Evolutionary conservation across 2,113 vertebrate genomes (phyloP).

Genomic region (Alces alces): DNA sequence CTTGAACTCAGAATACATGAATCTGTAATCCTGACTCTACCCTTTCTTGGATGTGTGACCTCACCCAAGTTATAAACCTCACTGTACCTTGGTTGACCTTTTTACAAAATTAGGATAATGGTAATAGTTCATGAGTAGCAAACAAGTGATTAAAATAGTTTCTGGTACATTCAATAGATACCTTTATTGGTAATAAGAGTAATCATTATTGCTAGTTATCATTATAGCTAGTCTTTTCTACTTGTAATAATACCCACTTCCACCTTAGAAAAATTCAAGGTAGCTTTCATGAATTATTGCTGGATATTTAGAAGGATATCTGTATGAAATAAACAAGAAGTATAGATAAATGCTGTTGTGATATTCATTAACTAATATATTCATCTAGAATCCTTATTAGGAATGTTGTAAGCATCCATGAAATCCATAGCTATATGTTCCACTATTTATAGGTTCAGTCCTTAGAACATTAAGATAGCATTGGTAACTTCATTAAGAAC

Average conservation of each 20-base stretch:
- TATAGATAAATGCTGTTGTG: not conserved
- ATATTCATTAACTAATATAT: not conserved
- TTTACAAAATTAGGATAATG: not conserved
- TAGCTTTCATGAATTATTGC: not conserved
- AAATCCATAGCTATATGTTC: slow-evolving; percentile 50
- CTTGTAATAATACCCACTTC: not conserved
- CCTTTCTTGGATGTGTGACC: not conserved
- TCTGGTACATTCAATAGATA: not conserved
- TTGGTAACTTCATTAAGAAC: slow-evolving; percentile 67
- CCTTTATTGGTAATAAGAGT: not conserved
- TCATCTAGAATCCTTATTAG: slow-evolving; percentile 58
- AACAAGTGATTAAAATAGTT: not conserved
- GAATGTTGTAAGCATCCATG: slow-evolving; percentile 54
- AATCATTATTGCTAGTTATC: not conserved
- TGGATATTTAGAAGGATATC: not conserved
- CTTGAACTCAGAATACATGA: not conserved
- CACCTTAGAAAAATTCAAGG: not conserved
- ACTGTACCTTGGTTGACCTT: not conserved
- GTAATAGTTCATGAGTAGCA: not conserved
- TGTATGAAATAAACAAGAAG: slow-evolving; percentile 29
- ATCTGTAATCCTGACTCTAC: not conserved
- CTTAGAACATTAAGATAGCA: slow-evolving; percentile 46
- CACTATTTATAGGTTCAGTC: slow-evolving; percentile 55
- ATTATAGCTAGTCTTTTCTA: not conserved
- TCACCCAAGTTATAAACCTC: not conserved